These are phyloP conservation scores for Philereme vetulata DNA, from an alignment of 2,888 invertebrate species.

Conservation along the genomic window DNA sequence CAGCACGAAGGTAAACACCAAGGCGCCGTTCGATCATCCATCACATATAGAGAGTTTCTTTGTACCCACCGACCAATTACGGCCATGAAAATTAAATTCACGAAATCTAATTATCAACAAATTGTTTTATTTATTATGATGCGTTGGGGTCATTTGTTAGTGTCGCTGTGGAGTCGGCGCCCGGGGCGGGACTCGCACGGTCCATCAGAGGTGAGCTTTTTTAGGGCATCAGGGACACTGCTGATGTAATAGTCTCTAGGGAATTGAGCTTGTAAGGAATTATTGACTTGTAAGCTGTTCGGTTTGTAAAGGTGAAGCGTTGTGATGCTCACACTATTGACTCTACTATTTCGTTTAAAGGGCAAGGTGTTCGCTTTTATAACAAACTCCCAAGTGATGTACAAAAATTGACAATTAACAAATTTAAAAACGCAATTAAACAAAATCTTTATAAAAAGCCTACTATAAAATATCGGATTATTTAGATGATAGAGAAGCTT, in stretches of 20 bases:
- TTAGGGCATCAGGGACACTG: conserved; percentile 31
- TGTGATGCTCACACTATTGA: too few relatives aligned
- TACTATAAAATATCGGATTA: too few relatives aligned
- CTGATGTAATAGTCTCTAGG: conserved; percentile 39
- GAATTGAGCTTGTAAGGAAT: conserved; percentile 39
- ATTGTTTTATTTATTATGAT: conserved; percentile 85
- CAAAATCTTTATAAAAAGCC: too few relatives aligned
- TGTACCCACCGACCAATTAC: conserved; percentile 84
- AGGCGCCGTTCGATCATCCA: conserved; percentile 81
- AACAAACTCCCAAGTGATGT: too few relatives aligned
- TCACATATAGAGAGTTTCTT: conserved; percentile 79
- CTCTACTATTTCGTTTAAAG: too few relatives aligned
- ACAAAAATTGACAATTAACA: too few relatives aligned
- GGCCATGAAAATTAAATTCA: conserved; percentile 84
- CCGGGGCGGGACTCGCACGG: conserved; percentile 69
- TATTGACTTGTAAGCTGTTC: conserved; percentile 4
- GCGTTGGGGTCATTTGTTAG: conserved; percentile 81
- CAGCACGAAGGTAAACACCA: conserved; percentile 76
- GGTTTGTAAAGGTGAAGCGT: too few relatives aligned
- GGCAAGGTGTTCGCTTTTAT: too few relatives aligned
- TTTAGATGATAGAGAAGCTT: too few relatives aligned
- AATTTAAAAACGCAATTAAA: too few relatives aligned
- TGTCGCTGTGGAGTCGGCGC: conserved; percentile 75
- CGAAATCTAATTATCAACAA: conserved; percentile 84
- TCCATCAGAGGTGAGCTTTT: conserved; percentile 35